Base-by-base conservation (phyloP, 2,797 vertebrate genomes). In the Hephaestus fuliginosus region DNA sequence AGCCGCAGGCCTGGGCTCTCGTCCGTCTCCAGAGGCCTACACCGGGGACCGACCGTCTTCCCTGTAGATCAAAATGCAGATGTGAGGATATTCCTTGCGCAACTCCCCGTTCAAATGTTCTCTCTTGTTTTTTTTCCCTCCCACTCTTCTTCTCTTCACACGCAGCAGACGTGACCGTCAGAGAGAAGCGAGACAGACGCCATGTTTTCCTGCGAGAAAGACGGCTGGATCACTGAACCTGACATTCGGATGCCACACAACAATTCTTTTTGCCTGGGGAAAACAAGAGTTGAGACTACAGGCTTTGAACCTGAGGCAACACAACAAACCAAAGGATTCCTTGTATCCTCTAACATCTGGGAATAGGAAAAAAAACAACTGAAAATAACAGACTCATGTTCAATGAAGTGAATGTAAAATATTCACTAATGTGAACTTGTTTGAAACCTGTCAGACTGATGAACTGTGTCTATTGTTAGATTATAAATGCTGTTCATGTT, bases 181-280 rank as follows among this genome's bases (percentile, higher is more conserved):
- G 67, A 58, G 36, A 58, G 62, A 68, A 66, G 22, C 15, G 9
- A 79, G 55, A 48, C 18, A 79, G 71, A 62, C 53, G 4, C 39
- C 46, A 25, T 70, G 36, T 68, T 80, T 69, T 73, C 61, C 57
- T 48, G 33, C 56, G 85, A 81, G 66, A 33, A 78, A 66, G 52
- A 69, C 1, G n/a, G 20, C 36, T 79, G 62, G 44, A 89, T 86
- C 78, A 62, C 30, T 76, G 43, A 80, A 46, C 57, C 62, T 79
- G 76, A 82, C 81, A 87, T 65, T 57, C 17, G 1, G 28, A 76
- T 70, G 53, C 48, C 58, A 83, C 80, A 73, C 44, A 79, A 63
- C 66, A 78, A n/a, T 55, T 73, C 11, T 44, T 70, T 67, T 55
- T 74, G 81, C 83, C 72, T 48, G 52, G 46, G 68, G 71, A 85